Evolutionary conservation across 2,797 vertebrate species (phyloP).

Genomic region (Borostomias antarcticus): DNA sequence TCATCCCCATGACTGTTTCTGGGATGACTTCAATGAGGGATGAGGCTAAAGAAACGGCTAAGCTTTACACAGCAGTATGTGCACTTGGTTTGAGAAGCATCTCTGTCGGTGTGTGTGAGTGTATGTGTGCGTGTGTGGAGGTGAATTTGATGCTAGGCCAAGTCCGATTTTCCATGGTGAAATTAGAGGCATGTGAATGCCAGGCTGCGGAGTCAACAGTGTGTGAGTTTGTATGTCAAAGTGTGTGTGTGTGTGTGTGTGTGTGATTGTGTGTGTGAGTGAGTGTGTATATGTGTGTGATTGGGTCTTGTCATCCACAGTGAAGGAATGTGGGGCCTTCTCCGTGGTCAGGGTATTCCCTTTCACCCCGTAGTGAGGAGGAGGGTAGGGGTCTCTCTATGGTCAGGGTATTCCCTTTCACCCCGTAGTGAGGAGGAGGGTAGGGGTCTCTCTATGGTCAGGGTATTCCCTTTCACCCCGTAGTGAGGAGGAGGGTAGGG

Average conservation of each 20-base stretch:
- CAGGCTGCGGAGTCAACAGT: conserved; percentile 53
- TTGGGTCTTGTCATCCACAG: conserved; percentile 62
- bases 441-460: conserved; percentile 21
- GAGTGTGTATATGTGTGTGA: not conserved
- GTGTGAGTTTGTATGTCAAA: not conserved
- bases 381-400: conserved; percentile 19
- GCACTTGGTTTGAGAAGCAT: not conserved
- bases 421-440: conserved; percentile 47
- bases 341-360: conserved; percentile 62
- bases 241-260: not conserved
- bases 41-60: conserved; percentile 26
- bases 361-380: conserved; percentile 55
- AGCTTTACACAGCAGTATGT: not conserved
- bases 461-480: no score
- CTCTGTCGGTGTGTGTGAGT: conserved; percentile 14
- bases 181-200: conserved; percentile 63
- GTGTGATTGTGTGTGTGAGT: not conserved
- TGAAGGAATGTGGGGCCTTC: conserved; percentile 69
- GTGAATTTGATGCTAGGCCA: conserved; percentile 47
- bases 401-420: no score
- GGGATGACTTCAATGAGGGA: conserved; percentile 55
- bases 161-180: conserved; percentile 55
- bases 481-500: not conserved
- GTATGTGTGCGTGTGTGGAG: conserved; percentile 4
- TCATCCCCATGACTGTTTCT: conserved; percentile 34